These are phyloP conservation scores for Hiodon tergisus DNA, from an alignment of 2,113 vertebrate genomes.

Conservation along the genomic window DNA sequence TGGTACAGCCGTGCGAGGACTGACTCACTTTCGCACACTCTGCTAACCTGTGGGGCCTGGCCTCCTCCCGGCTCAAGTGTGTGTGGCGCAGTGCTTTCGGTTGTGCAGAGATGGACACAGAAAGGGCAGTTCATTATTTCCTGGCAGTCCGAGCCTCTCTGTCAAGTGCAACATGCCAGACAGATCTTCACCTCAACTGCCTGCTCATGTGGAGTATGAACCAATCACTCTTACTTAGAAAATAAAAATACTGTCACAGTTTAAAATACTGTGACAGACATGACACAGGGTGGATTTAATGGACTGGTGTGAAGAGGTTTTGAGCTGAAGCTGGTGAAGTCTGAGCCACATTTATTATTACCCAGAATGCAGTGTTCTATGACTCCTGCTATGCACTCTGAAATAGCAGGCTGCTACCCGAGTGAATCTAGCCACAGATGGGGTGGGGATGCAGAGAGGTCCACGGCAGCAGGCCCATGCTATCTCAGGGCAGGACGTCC, in stretches of 20 bases:
- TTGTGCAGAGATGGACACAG: constrained; percentile 20
- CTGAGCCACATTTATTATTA: too few species aligned
- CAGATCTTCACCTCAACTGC: neutral
- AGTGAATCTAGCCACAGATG: too few species aligned
- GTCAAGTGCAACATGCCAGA: constrained; percentile 34
- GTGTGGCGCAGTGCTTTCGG: neutral
- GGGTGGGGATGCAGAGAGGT: too few species aligned
- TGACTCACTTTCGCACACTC: constrained; percentile 3
- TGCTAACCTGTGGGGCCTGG: neutral
- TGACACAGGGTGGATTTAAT: too few species aligned
- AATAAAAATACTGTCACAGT: neutral
- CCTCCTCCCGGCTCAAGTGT: constrained; percentile 4
- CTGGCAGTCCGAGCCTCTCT: constrained; percentile 37
- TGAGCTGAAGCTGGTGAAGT: too few species aligned
- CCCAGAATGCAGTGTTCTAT: too few species aligned
- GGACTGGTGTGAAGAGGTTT: too few species aligned
- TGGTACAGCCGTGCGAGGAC: constrained; percentile 12
- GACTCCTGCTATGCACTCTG: too few species aligned
- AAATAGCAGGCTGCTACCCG: too few species aligned
- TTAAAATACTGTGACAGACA: too few species aligned
- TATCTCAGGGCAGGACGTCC: too few species aligned
- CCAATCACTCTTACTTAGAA: neutral
- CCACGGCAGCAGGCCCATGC: too few species aligned
- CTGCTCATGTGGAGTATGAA: neutral
- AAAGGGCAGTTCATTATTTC: constrained; percentile 41